phyloP scores from a whole-genome alignment of 1,140 invertebrate species.

The Eriosoma lanigerum region DNA sequence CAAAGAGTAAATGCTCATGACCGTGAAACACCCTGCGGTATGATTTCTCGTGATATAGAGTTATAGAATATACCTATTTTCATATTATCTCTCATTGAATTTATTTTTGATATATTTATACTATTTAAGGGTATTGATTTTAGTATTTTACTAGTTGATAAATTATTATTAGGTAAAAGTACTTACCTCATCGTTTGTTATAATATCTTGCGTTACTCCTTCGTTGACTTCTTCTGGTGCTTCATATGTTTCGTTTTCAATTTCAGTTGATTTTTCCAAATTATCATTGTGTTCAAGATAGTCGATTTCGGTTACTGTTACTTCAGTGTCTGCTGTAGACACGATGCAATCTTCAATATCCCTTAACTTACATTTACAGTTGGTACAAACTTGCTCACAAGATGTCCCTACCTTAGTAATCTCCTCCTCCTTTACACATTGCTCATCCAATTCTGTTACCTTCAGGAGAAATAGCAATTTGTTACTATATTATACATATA shows the following conservation, averaged over 20 bases:
- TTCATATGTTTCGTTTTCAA: conserved; percentile 1
- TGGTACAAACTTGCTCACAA: conserved; percentile 30
- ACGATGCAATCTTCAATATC: conserved; percentile 39
- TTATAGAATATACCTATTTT: too few species aligned
- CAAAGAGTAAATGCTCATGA: too few species aligned
- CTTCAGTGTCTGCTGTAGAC: background rate
- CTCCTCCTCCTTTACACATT: background rate
- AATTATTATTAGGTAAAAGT: too few species aligned
- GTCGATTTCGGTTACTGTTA: background rate
- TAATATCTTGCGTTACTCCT: background rate
- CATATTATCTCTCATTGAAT: too few species aligned
- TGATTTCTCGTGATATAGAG: too few species aligned
- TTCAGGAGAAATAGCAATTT: background rate
- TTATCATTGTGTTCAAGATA: background rate
- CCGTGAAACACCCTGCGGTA: too few species aligned
- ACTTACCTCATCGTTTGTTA: background rate
- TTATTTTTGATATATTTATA: too few species aligned
- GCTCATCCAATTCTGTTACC: background rate
- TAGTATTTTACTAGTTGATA: too few species aligned
- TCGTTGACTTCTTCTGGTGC: background rate
- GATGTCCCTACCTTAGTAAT: background rate
- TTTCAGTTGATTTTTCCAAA: background rate
- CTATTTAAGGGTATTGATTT: too few species aligned
- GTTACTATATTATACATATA: background rate
- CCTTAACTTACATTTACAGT: conserved; percentile 35